phyloP scores from a whole-genome alignment of 2,797 vertebrate genomes.

The Xiphophorus birchmanni region DNA sequence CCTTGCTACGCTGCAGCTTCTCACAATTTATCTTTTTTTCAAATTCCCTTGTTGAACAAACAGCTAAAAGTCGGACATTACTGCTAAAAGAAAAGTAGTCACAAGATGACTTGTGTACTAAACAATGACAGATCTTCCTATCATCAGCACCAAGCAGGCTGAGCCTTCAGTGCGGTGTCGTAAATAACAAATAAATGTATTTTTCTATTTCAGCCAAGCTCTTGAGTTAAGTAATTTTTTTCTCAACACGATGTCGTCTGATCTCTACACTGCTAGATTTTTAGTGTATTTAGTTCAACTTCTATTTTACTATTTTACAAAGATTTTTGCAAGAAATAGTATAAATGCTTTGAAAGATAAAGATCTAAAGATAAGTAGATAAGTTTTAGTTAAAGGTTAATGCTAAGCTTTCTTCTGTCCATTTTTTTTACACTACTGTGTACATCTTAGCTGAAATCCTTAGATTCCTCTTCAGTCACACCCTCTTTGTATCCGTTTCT shows the following conservation, averaged over 20 bases:
- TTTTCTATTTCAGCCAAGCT: not conserved
- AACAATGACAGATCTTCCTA: not conserved
- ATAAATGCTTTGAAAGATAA: not conserved
- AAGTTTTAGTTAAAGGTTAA: not conserved
- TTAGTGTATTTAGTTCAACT: not conserved
- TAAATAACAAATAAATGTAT: not conserved
- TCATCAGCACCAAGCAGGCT: not conserved
- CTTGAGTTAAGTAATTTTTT: too few species aligned
- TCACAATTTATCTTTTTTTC: not conserved
- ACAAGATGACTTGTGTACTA: not conserved
- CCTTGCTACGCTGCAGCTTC: not conserved
- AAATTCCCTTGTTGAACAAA: not conserved
- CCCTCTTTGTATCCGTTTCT: conserved; percentile 16
- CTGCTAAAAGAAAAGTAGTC: not conserved
- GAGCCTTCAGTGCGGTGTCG: too few species aligned
- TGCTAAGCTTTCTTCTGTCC: conserved; percentile 2
- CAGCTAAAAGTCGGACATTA: not conserved
- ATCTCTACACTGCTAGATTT: not conserved
- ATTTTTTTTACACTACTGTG: conserved; percentile 8
- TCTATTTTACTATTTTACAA: not conserved
- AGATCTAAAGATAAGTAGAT: not conserved
- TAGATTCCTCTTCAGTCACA: conserved; percentile 22
- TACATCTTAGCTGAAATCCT: conserved; percentile 17
- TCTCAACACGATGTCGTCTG: not conserved
- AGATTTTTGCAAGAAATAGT: not conserved